phyloP scores from a whole-genome alignment of 2,888 invertebrate genomes.

The Macroteleia sp. region DNA sequence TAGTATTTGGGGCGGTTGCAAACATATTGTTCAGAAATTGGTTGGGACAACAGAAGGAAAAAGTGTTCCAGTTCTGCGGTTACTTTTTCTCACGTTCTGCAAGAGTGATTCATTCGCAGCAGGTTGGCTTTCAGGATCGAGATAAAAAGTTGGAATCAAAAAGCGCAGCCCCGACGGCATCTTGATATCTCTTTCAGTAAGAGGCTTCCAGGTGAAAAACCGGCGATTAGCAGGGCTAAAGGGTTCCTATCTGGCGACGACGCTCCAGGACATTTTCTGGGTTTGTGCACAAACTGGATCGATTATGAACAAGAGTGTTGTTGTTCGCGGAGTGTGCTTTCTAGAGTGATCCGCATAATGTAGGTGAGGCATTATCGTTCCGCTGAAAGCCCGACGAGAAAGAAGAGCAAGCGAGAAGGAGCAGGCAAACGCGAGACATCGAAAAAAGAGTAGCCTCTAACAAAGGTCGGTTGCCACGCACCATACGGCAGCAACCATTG shows the following conservation, averaged over 20 bases:
- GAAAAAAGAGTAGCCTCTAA: slow-evolving; percentile 55
- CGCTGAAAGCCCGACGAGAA: slow-evolving; percentile 26
- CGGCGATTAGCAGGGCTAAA: slow-evolving; percentile 75
- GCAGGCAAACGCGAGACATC: slow-evolving; percentile 25
- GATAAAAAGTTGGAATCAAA: slow-evolving; percentile 62
- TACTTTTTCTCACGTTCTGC: slow-evolving; percentile 62
- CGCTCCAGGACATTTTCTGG: slow-evolving; percentile 78
- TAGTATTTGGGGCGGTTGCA: neutral
- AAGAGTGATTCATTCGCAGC: slow-evolving; percentile 55
- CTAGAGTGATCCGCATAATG: slow-evolving; percentile 66
- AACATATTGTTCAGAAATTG: slow-evolving; percentile 18
- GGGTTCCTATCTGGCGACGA: slow-evolving; percentile 69
- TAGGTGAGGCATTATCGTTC: slow-evolving; percentile 75
- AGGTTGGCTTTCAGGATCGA: slow-evolving; percentile 52
- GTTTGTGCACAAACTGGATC: slow-evolving; percentile 81
- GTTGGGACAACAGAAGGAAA: slow-evolving; percentile 6
- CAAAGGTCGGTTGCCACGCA: slow-evolving; percentile 59
- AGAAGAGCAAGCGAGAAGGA: slow-evolving; percentile 19
- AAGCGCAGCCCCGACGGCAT: slow-evolving; percentile 57
- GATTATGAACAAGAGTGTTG: slow-evolving; percentile 61
- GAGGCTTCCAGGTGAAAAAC: slow-evolving; percentile 68
- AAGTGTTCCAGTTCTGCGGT: slow-evolving; percentile 31
- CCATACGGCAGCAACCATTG: slow-evolving; percentile 77
- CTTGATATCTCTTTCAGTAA: slow-evolving; percentile 59
- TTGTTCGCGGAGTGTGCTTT: slow-evolving; percentile 69